These are phyloP conservation scores for Arenaria interpres DNA, from an alignment of 2,113 vertebrate species.

Conservation along the genomic window DNA sequence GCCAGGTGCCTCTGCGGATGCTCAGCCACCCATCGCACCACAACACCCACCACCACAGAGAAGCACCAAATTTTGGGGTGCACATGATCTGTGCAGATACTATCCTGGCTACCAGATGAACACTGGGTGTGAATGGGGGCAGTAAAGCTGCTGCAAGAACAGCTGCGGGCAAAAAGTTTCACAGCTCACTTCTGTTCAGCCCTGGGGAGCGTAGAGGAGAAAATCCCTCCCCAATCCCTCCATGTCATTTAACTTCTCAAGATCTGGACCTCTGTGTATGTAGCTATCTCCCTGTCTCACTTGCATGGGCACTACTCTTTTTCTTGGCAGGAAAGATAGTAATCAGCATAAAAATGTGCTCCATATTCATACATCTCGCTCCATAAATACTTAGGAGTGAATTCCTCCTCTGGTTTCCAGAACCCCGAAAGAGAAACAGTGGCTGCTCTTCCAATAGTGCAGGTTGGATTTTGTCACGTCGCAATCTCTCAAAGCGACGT, in stretches of 20 bases:
- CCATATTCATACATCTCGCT: background rate
- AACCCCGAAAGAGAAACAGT: background rate
- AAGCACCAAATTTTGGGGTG: background rate
- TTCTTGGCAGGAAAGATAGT: background rate
- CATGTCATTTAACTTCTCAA: background rate
- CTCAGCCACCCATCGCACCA: background rate
- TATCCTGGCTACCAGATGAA: fast-evolving
- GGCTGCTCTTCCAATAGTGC: background rate
- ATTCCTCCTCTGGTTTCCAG: constrained; percentile 5
- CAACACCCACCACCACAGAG: background rate
- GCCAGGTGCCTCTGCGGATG: background rate
- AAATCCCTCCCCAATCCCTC: background rate
- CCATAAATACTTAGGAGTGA: background rate
- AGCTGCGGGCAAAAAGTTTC: background rate
- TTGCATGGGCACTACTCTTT: background rate
- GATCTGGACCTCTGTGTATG: background rate
- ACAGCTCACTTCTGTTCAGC: background rate
- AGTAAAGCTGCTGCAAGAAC: background rate
- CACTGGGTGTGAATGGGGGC: background rate
- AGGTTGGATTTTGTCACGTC: constrained; percentile 8
- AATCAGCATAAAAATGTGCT: constrained; percentile 8
- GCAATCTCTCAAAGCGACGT: constrained; percentile 8
- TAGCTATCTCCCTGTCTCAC: background rate
- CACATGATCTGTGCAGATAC: background rate
- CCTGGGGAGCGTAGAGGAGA: fast-evolving